phyloP scores from a whole-genome alignment of 2,113 vertebrate genomes.

The Lasiurus borealis region DNA sequence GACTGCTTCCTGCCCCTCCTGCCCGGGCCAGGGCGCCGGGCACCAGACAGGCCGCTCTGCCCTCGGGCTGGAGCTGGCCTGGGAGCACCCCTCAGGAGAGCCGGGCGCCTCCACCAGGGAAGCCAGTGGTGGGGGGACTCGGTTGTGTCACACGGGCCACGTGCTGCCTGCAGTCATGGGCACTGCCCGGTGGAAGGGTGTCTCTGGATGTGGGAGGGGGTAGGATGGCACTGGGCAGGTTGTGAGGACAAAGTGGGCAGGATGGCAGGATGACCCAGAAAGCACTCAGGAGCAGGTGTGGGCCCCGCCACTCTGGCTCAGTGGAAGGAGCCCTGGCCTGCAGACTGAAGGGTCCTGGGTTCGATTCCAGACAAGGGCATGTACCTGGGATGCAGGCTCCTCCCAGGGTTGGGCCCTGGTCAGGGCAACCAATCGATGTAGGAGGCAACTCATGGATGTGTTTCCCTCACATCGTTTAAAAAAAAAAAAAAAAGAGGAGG shows the following conservation, averaged over 20 bases:
- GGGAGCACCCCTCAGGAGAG: background rate
- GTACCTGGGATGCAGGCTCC: no score
- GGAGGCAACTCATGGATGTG: no score
- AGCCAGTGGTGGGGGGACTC: background rate
- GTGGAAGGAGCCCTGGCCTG: no score
- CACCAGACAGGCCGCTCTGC: no score
- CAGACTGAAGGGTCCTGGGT: no score
- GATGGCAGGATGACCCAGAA: background rate
- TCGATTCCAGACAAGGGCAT: no score
- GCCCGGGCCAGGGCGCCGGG: no score
- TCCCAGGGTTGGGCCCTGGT: no score
- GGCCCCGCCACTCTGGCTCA: background rate
- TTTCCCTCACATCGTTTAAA: no score
- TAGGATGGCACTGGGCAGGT: background rate
- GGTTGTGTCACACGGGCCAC: background rate
- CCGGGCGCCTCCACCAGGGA: fast-evolving
- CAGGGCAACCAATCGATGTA: no score
- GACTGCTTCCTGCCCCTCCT: no score
- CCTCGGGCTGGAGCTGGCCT: background rate
- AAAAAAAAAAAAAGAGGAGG: fast-evolving
- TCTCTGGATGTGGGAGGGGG: background rate
- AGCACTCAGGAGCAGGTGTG: fast-evolving
- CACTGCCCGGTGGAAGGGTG: background rate
- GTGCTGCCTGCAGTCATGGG: background rate
- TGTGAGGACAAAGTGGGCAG: background rate